Evolutionary conservation across 2,888 invertebrate species (phyloP), one percentile per base, ranked within the genome.

Genomic region (Lasioglossum pauxillum): DNA sequence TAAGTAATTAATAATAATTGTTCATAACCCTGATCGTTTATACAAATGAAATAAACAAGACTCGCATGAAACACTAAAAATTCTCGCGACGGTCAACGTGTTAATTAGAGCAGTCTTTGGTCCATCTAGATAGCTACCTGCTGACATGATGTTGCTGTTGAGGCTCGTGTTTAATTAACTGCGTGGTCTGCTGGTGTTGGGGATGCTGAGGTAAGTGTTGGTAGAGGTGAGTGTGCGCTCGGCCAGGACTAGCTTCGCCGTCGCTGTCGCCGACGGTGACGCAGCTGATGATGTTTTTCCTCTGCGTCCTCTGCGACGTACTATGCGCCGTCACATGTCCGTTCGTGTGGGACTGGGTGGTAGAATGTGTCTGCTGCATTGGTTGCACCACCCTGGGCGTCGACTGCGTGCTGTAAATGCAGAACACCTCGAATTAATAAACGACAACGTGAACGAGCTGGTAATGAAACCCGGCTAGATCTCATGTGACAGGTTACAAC

Each of bases 251-350:
- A 81, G 97, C 97, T 93, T 97, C 97, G 81, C 96, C 96, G 93
- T 97, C 97, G 94, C 97, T 97, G 93, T 98, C 98, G 88, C 96
- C 97, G 82, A 98, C 97, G 87, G 97, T 97, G 83, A 98, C 97
- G 95, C 97, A 98, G 93, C 97, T 97, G 92, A 97, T 97, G 86
- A 97, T 97, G 95, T 97, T 97, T 94, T 97, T 97, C 81, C 97
- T 96, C 91, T 96, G 96, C 82, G 93, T 80, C 38, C 95, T 91
- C 64, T 93, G 94, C 4, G 92, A 90, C 7, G 92, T 88, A 72
- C 84, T 89, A 53, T 92, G 91, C 23, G 90, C 83, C 19, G 89
- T 82, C 23, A 78, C 84, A 67, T 92, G 92, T 4, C 89, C 90
- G 35, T 88, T 92, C 8, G 87, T 84, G 69, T 92, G 92, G 57